These are phyloP conservation scores for Pararge aegeria DNA, from an alignment of 1,140 invertebrate species.

Conservation along the genomic window DNA sequence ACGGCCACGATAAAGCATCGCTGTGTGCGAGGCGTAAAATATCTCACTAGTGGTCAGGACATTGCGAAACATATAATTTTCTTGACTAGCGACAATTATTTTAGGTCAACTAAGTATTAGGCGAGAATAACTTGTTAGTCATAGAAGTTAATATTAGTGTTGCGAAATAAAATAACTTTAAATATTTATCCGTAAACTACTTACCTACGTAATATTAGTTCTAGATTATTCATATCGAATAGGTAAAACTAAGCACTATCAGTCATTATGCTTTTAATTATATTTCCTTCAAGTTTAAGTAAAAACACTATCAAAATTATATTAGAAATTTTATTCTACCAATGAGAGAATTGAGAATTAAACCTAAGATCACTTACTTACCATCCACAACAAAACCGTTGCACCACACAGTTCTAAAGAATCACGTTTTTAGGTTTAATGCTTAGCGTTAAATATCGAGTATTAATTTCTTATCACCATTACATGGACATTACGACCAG, in stretches of 20 bases:
- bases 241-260: no score
- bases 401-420: no score
- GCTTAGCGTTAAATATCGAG: neutral
- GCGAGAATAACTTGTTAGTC: neutral
- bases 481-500: neutral
- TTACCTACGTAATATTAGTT: no score
- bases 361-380: no score
- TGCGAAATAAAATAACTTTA: neutral
- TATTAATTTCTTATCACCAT: neutral
- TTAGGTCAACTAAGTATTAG: slow-evolving; percentile 18
- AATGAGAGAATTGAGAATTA: no score
- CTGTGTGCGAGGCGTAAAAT: neutral
- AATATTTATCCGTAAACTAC: neutral
- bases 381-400: no score
- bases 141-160: neutral
- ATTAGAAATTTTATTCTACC: no score
- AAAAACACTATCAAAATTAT: no score
- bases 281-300: no score
- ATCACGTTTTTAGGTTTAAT: neutral
- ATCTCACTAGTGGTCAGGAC: slow-evolving; percentile 16
- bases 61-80: slow-evolving; percentile 37
- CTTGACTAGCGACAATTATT: slow-evolving; percentile 27
- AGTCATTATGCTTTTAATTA: no score
- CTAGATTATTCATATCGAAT: no score
- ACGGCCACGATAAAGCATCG: no score